These are phyloP conservation scores for Hippocampus barbouri DNA, from an alignment of 2,113 vertebrate species.

Conservation along the genomic window DNA sequence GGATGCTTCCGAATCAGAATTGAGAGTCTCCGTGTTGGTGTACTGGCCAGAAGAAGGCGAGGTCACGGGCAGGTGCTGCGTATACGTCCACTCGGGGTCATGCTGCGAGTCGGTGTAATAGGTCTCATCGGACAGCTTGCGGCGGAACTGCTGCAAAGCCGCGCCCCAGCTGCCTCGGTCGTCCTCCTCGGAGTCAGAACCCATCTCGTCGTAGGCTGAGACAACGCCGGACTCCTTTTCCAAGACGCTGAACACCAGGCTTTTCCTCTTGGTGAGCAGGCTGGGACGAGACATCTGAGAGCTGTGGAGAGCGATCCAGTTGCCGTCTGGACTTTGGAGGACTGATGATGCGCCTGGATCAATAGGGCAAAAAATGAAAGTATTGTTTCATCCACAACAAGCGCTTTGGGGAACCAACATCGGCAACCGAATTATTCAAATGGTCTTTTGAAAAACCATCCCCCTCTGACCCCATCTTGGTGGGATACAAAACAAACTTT, in stretches of 20 bases:
- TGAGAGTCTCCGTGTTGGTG: slow-evolving; percentile 81
- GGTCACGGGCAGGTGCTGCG: slow-evolving; percentile 71
- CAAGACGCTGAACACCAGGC: slow-evolving; percentile 80
- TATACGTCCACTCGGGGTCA: slow-evolving; percentile 73
- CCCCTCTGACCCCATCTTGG: too few relatives aligned
- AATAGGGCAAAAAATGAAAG: neutral
- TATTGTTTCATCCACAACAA: neutral
- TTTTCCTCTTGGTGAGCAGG: slow-evolving; percentile 86
- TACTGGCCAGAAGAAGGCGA: slow-evolving; percentile 80
- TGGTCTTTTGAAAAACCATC: too few relatives aligned
- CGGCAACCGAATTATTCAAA: too few relatives aligned
- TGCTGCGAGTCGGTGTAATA: slow-evolving; percentile 75
- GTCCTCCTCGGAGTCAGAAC: slow-evolving; percentile 78
- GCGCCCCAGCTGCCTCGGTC: slow-evolving; percentile 63
- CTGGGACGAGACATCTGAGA: slow-evolving; percentile 73
- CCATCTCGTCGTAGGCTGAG: slow-evolving; percentile 90
- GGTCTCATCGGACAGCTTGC: slow-evolving; percentile 71
- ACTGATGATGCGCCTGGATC: slow-evolving; percentile 75
- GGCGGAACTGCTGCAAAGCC: slow-evolving; percentile 60
- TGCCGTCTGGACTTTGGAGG: slow-evolving; percentile 89
- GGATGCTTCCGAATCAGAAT: slow-evolving; percentile 87
- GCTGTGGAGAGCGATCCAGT: slow-evolving; percentile 90
- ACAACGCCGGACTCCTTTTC: slow-evolving; percentile 82
- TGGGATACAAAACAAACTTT: slow-evolving; percentile 22
- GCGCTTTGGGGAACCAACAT: neutral